These are phyloP conservation scores for Molossus alvarezi DNA, from an alignment of 2,797 vertebrate species.

Conservation along the genomic window DNA sequence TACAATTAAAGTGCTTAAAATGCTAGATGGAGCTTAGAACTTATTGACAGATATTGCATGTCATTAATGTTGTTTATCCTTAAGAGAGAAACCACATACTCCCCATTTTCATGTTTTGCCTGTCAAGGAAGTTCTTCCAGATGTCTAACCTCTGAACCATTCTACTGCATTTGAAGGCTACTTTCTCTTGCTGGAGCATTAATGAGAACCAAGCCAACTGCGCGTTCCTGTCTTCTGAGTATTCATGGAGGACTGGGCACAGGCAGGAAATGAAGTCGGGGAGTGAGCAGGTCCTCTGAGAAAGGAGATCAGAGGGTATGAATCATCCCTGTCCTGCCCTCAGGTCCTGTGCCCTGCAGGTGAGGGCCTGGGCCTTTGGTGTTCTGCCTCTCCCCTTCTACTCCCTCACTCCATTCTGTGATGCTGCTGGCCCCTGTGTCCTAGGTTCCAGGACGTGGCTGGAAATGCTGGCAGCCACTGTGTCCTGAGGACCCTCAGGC, in stretches of 20 bases:
- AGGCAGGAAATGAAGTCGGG: background rate
- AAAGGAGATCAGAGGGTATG: background rate
- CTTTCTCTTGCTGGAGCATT: background rate
- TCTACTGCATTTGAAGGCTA: background rate
- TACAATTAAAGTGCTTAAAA: background rate
- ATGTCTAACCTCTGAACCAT: background rate
- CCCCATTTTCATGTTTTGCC: background rate
- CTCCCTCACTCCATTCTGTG: background rate
- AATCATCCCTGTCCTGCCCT: background rate
- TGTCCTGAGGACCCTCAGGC: conserved; percentile 13
- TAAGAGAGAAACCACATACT: background rate
- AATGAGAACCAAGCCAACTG: background rate
- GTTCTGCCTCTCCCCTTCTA: background rate
- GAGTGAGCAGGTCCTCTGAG: background rate
- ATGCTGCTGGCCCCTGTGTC: background rate
- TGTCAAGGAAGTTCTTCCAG: conserved; percentile 61
- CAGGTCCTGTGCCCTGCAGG: background rate
- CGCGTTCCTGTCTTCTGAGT: conserved; percentile 3
- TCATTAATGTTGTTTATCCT: conserved; percentile 1
- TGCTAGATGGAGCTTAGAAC: background rate
- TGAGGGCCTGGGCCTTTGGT: background rate
- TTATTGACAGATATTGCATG: background rate
- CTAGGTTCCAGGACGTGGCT: conserved; percentile 60
- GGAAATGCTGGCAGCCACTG: conserved; percentile 20
- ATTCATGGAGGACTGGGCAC: background rate